These are phyloP conservation scores for Chironomus riparius DNA, from an alignment of 2,888 invertebrate genomes.

Conservation along the genomic window DNA sequence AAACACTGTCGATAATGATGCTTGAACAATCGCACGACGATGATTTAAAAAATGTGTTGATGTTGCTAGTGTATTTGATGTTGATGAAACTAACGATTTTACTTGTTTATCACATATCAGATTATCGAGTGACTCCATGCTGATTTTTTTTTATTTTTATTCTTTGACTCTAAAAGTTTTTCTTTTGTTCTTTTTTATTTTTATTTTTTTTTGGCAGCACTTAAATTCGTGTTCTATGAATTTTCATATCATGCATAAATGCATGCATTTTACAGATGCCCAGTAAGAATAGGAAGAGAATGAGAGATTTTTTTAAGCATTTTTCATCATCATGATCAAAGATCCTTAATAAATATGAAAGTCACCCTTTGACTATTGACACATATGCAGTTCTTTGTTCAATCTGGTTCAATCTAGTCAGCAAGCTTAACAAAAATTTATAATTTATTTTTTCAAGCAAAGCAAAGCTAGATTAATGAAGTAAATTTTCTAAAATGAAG, in stretches of 20 bases:
- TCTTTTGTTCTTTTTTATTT: background rate
- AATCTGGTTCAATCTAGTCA: no score
- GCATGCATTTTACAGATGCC: background rate
- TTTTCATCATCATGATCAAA: no score
- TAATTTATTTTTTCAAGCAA: no score
- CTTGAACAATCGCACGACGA: conserved; percentile 66
- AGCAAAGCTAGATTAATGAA: no score
- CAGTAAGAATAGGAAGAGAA: no score
- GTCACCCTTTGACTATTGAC: no score
- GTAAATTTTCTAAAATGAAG: no score
- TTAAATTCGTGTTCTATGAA: background rate
- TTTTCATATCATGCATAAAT: background rate
- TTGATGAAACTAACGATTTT: conserved; percentile 39
- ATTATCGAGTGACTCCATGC: conserved; percentile 67
- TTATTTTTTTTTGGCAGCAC: background rate
- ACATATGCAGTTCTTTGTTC: no score
- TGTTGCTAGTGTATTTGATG: conserved; percentile 46
- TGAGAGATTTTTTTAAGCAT: no score
- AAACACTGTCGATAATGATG: conserved; percentile 62
- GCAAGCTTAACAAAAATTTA: no score
- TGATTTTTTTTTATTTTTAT: background rate
- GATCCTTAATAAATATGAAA: no score
- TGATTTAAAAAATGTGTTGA: conserved; percentile 33
- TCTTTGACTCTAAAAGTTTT: no score
- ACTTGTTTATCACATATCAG: conserved; percentile 50